Percentiles rank a stretch among this genome's conserved stretches.
These are phyloP conservation scores for Drymonia ruficornis DNA, from an alignment of 2,888 invertebrate species.

Conservation along the genomic window DNA sequence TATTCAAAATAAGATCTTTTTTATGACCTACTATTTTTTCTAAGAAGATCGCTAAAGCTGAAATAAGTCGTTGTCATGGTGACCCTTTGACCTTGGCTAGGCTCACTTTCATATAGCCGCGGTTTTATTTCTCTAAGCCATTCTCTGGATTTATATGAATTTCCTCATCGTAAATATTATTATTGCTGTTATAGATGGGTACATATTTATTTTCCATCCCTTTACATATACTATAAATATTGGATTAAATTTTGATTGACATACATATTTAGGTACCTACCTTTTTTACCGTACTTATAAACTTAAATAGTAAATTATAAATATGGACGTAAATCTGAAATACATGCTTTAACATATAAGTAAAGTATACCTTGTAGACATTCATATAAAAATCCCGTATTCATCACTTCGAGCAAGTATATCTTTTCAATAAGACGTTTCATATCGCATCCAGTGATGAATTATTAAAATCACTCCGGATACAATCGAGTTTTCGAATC, in stretches of 20 bases:
- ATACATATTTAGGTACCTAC: no score
- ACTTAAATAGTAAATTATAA: not conserved
- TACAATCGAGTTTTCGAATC: constrained; percentile 78
- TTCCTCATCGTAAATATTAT: constrained; percentile 40
- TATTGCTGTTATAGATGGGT: constrained; percentile 21
- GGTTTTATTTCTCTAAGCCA: constrained; percentile 29
- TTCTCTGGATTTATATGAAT: constrained; percentile 31
- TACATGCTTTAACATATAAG: constrained; percentile 13
- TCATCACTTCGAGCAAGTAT: constrained; percentile 50
- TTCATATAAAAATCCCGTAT: constrained; percentile 29
- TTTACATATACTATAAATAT: not conserved
- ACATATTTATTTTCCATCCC: constrained; percentile 10
- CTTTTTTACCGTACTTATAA: no score
- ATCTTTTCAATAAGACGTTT: constrained; percentile 55
- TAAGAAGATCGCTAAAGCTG: not conserved
- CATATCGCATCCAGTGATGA: constrained; percentile 66
- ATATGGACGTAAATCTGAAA: not conserved
- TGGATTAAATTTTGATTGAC: not conserved
- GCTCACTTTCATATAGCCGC: constrained; percentile 26
- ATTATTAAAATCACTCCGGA: constrained; percentile 81
- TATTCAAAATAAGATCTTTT: no score
- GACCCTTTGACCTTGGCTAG: constrained; percentile 23
- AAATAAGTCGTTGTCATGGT: constrained; percentile 16
- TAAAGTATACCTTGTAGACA: constrained; percentile 19
- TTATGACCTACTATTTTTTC: constrained; percentile 2